Conservation (phyloP, 2,888 invertebrate species). For the Gonocerus acuteangulatus region DNA sequence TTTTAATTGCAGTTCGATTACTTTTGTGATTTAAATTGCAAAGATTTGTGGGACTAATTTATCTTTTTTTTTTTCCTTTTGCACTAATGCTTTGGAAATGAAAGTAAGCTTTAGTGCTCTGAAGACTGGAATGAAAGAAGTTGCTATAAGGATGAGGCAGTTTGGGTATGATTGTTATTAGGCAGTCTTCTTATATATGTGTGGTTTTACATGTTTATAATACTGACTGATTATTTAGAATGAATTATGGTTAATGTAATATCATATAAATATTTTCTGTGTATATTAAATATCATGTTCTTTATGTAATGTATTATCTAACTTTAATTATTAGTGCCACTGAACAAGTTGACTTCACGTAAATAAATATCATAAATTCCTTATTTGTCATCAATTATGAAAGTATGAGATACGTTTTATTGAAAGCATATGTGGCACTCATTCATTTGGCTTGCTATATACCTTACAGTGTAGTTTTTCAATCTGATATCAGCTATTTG, state of each 20-base stretch:
- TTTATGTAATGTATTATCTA: background rate
- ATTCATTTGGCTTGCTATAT: constrained; percentile 20
- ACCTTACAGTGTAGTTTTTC: constrained; percentile 22
- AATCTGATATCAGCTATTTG: constrained; percentile 41
- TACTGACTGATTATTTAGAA: constrained; percentile 33
- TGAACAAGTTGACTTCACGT: background rate
- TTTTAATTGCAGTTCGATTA: constrained; percentile 8
- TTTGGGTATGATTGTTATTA: background rate
- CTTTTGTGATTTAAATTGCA: background rate
- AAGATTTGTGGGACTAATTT: background rate
- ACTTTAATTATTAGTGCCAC: constrained; percentile 16
- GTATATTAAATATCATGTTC: background rate
- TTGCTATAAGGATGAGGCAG: background rate
- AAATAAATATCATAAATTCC: constrained; percentile 3
- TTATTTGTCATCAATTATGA: constrained; percentile 2
- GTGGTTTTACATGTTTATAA: constrained; percentile 32
- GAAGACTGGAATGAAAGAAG: constrained; percentile 14
- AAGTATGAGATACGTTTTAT: background rate
- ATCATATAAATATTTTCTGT: constrained; percentile 21
- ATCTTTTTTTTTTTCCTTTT: too few species aligned
- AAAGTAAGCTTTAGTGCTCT: constrained; percentile 20
- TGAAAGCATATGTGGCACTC: constrained; percentile 11
- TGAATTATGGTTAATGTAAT: constrained; percentile 19
- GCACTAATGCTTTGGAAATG: constrained; percentile 19
- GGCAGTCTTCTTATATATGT: constrained; percentile 27